Base-by-base conservation (phyloP, 2,797 vertebrate species). In the Alfaro cultratus region DNA sequence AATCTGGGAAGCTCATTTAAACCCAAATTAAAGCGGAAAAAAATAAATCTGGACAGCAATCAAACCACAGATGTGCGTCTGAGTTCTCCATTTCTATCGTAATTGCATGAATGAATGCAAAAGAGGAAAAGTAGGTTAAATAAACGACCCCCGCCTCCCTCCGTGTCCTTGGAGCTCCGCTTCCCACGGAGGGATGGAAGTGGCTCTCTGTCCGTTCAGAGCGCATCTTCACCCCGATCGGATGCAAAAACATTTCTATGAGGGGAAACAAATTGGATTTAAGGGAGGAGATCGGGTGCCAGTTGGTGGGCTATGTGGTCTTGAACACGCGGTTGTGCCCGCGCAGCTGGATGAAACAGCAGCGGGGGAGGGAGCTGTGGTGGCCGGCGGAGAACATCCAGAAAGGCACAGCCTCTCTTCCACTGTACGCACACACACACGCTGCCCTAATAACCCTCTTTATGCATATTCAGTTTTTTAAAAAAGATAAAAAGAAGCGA, bases 101-200 rank as follows among this genome's bases (percentile, higher is more conserved):
- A 21, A 74, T 78, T 13, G 26, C 31, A 80, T 74, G 39, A 64
- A 36, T 43, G 34, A 36, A n/a, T 41, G 53, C 29, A 34, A 21
- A 45, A 31, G n/a, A 47, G 4, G 7, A n/a, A 18, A 68, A n/a
- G 7, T 34, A 36, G 31, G 57, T 26, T 26, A 76, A 80, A 76
- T 12, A 21, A 80, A 72, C 71, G 81, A 84, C 82, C 78, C 77
- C 82, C 77, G 70, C 91, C 87, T 86, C 86, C 43, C 81, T 76
- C 55, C 0, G 87, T 91, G 92, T 92, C 92, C 92, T 91, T 92
- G 90, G 88, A 86, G 88, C 91, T 86, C 75, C 75, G 76, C 45
- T 84, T 79, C 36, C 76, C 75, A 78, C 80, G 88, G 87, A 85
- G 80, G 85, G 88, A 67, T 68, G 79, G 11, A 78, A 90, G 84